Evolutionary conservation across 1,140 invertebrate species (phyloP).

Genomic region (Lordiphosa clarofinis): DNA sequence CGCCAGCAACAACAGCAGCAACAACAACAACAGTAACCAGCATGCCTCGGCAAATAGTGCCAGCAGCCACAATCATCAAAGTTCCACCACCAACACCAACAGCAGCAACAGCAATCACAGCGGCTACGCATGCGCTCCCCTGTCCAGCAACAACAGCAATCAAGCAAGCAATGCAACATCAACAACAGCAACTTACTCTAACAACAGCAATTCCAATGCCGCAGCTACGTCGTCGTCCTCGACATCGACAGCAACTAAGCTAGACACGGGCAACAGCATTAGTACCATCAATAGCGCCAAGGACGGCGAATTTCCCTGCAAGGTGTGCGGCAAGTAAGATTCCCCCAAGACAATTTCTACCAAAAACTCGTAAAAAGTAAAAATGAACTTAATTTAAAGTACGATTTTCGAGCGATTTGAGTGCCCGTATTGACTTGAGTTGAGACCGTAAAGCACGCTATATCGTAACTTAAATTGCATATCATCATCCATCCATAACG

Average conservation of each 20-base stretch:
- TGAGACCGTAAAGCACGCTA: constrained; percentile 74
- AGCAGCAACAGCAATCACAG: constrained; percentile 13
- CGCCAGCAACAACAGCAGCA: constrained; percentile 48
- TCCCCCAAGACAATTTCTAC: constrained; percentile 78
- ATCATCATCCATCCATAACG: constrained; percentile 5
- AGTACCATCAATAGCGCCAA: constrained; percentile 45
- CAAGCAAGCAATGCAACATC: constrained; percentile 21
- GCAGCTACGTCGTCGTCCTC: constrained; percentile 13
- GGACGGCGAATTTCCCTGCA: constrained; percentile 90
- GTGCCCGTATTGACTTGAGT: constrained; percentile 75
- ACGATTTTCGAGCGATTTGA: constrained; percentile 57
- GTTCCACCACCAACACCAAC: neutral
- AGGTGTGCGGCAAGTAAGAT: constrained; percentile 99
- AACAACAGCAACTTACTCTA: constrained; percentile 19
- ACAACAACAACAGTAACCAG: constrained; percentile 39
- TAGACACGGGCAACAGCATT: constrained; percentile 18
- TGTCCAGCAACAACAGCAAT: constrained; percentile 15
- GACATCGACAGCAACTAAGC: constrained; percentile 12
- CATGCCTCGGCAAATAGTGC: constrained; percentile 35
- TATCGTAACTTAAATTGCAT: constrained; percentile 52
- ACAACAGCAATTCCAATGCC: constrained; percentile 24
- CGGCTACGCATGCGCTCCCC: constrained; percentile 33
- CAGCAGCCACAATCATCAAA: constrained; percentile 9
- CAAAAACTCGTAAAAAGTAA: constrained; percentile 8
- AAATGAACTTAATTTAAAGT: constrained; percentile 17